Base-by-base conservation (phyloP, 2,888 invertebrate genomes). In the Stratiomys singularior region DNA sequence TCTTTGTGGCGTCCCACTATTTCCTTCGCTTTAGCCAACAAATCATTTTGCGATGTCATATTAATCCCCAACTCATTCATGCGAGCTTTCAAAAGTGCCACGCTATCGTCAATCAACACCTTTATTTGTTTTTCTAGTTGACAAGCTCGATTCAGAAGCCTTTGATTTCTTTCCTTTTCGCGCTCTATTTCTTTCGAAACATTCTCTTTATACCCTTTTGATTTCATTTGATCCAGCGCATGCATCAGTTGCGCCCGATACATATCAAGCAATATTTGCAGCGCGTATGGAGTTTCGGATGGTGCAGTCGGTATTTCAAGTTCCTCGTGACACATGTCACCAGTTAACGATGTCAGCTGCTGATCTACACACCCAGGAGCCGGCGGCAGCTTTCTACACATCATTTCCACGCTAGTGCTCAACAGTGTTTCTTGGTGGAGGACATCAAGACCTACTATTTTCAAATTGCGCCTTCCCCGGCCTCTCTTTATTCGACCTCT, bases 1-100 rank as follows among this genome's bases (percentile, higher is more conserved):
- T 97, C 96, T 86, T 96, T 97, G 86, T 98, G 97, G 30, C 95
- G 90, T 77, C 95, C 92, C 37, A 98, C 97, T 82, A 98, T 98
- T 88, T 96, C 95, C 85, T 95, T 96, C 76, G 96, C 95, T 87
- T 95, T 94, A 4, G 94, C 92, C 78, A 96, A 89, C 78, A 96
- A 88, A 87, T 96, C 96, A 77, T 94, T 94, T 0, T 96, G 95
- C 79, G 94, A 94, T 77, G 91, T 93, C 21, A 95, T 95, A 87
- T 94, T 94, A 80, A 97, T 96, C 80, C 95, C 96, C 82, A 98
- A 89, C 88, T 98, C 97, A 82, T 93, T 93, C 93, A 98, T 95
- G 80, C 97, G 91, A 63, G 94, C 93, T 86, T 96, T 96, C 56
- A 98, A 88, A 81, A 97, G 88, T 30, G 93, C 93, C 18, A 97